Evolutionary conservation across 2,888 invertebrate species (phyloP), one percentile per base, ranked within the genome.

Genomic region (Lithophane ornitopus): DNA sequence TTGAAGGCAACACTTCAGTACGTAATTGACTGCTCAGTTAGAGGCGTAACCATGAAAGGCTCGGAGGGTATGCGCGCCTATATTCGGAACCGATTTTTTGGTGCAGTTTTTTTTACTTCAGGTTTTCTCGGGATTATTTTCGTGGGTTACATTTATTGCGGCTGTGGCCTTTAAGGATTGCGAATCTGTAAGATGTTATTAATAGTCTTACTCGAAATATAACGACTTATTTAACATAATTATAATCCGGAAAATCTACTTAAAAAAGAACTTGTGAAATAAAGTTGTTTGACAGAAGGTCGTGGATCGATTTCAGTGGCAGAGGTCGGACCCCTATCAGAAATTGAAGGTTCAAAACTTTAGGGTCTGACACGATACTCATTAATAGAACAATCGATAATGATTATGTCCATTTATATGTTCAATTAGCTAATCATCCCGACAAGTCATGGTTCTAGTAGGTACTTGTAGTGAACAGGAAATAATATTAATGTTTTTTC

Each of bases 1-100:
- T 95, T 95, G 95, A 89, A 89, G 89, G 86, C 86, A 83, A 87
- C 89, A 89, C 89, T 87, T 90, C 89, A 84, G 89, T 86, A 74
- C 65, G 70, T 87, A 75, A 84, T 76, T 82, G 78, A 79, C 76
- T 79, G 80, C 68, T 76, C 44, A 74, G 65, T 79, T 79, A 79
- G 78, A 76, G 66, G 61, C 74, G 78, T 74, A 79, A 77, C 89
- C 84, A 87, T 88, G 87, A 88, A 87, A 84, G 87, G 89, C 73
- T 67, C 63, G 71, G 41, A 59, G 74, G 39, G 74, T 78, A 73
- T 68, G 58, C 49, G 56, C 54, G 67, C 59, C 89, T 87, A 84
- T 81, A 85, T 87, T 87, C 70, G 82, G 82, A 61, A 65, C 72
- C n/a, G 49, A 58, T 76, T 81, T 84, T 85, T 87, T 78, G 78